Evolutionary conservation across 2,888 invertebrate genomes (phyloP), one percentile per base, ranked within the genome.

Genomic region (Phortica magna): DNA sequence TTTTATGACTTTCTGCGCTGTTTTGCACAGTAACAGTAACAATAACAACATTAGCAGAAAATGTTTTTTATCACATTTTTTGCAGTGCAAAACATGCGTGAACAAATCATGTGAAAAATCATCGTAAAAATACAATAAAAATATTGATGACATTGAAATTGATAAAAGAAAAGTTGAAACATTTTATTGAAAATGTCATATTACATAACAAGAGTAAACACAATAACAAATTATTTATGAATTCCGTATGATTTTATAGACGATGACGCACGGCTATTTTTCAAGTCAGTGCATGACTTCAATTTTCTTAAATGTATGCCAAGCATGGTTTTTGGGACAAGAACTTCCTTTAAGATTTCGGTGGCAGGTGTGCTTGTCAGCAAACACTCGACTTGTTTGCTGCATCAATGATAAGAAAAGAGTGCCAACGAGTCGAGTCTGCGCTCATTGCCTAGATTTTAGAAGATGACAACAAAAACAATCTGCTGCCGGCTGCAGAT

Each of bases 51-150:
- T 31, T 31, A 31, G 14, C 31, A 64, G 22, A 3, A 10, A 31
- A 14, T 64, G 9, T 64, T 31, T 31, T 31, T 19, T 6, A 61
- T 31, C 22, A 31, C 31, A 31, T 64, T 64, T 31, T 64, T 64
- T 61, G 6, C 22, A 61, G 22, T 14, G 65, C 39, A 19, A 61
- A 19, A 31, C 31, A 31, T 72, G 76, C 59, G 59, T 9, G n/a
- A 59, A 41, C 83, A 87, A 88, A 80, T 85, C 85, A 85, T 88
- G 88, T 88, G 85, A 88, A 88, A 87, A 85, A 85, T 85, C 83
- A 85, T 79, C 85, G 85, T 85, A 85, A 85, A 85, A 85, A 82
- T 85, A 87, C 81, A 81, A 85, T 85, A 73, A 85, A 88, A 87
- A 88, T 79, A 68, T 57, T 55, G 9, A 48, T 48, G 48, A 14